phyloP scores from a whole-genome alignment of 2,797 vertebrate genomes.

The Etheostoma perlongum region DNA sequence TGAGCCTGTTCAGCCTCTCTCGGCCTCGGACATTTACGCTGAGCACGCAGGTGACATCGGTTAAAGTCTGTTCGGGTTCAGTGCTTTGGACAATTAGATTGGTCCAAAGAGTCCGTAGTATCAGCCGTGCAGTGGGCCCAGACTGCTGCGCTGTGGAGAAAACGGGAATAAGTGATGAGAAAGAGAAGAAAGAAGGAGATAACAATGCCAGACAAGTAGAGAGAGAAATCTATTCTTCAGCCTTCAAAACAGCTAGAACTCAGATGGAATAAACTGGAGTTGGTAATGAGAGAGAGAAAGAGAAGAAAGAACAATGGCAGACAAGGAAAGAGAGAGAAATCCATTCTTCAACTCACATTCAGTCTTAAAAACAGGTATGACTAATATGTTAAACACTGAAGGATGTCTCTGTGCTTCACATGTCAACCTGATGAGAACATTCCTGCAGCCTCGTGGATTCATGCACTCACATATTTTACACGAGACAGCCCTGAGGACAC shows the following conservation, averaged over 20 bases:
- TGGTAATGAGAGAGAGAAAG: no score
- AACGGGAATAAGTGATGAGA: not conserved
- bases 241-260: no score
- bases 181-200: not conserved
- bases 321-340: not conserved
- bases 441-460: not conserved
- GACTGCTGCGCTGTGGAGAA: conserved; percentile 11
- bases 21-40: conserved; percentile 9
- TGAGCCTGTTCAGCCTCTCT: not conserved
- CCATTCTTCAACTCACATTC: not conserved
- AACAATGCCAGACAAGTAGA: not conserved
- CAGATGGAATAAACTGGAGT: no score
- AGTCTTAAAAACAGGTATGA: no score
- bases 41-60: conserved; percentile 28
- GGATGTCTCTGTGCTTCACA: not conserved
- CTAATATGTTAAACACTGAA: not conserved
- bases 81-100: not conserved
- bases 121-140: not conserved
- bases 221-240: not conserved
- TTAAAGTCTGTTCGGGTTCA: conserved; percentile 38
- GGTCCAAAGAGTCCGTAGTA: conserved; percentile 1
- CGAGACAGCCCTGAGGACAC: not conserved
- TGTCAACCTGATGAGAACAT: not conserved
- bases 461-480: no score
- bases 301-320: no score